phyloP scores from a whole-genome alignment of 2,888 invertebrate species.

The Stenotaenia linearis region DNA sequence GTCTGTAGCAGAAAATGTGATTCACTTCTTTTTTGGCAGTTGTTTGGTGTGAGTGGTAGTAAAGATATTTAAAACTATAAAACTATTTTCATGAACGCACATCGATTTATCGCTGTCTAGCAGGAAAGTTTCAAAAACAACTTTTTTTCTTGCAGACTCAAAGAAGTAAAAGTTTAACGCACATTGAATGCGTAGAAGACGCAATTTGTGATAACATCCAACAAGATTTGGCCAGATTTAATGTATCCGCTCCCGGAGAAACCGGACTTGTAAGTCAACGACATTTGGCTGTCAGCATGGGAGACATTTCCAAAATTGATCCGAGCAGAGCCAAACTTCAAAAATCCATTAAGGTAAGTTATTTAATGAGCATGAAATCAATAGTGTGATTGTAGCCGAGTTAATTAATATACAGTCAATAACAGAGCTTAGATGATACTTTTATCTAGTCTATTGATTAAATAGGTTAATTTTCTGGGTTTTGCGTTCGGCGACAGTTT shows the following conservation, averaged over 20 bases:
- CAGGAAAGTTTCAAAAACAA: too few species aligned
- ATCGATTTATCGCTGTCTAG: too few species aligned
- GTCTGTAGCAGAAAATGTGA: too few species aligned
- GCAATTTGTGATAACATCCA: conserved; percentile 10
- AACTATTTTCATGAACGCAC: too few species aligned
- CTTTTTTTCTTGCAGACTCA: background rate
- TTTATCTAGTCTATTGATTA: too few species aligned
- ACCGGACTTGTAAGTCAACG: background rate
- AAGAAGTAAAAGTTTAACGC: conserved; percentile 14
- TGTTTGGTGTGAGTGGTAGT: too few species aligned
- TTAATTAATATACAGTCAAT: too few species aligned
- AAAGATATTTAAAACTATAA: too few species aligned
- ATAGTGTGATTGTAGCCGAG: too few species aligned
- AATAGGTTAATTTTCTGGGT: too few species aligned
- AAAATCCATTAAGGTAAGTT: conserved; percentile 1
- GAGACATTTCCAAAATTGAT: conserved; percentile 14
- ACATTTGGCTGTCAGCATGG: conserved; percentile 5
- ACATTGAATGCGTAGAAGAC: conserved; percentile 8
- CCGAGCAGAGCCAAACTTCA: background rate
- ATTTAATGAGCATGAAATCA: background rate
- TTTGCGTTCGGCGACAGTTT: too few species aligned
- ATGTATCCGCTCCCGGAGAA: background rate
- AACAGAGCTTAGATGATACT: too few species aligned
- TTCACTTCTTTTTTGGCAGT: background rate
- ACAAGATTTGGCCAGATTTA: conserved; percentile 12